Base-by-base conservation (phyloP, 2,888 invertebrate species). In the Tipula confusa region DNA sequence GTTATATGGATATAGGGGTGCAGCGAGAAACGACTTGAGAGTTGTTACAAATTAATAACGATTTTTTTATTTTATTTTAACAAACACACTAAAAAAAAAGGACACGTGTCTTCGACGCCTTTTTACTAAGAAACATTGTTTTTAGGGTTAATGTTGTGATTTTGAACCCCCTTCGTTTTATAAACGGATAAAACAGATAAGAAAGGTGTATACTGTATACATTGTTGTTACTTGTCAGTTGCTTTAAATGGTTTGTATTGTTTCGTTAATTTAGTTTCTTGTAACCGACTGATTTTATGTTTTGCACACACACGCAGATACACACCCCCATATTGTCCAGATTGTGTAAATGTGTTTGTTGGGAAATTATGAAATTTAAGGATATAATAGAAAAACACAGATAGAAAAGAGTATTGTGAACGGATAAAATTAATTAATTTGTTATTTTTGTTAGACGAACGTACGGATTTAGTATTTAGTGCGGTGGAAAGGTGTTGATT, bases 71-170 rank as follows among this genome's bases (percentile, higher is more conserved):
- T 33, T 33, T 33, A 1, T 33, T 15, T 80, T 80, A 80, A 80
- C 79, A 80, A 80, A 80, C 79, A 80, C 13, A 80, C 79, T 5
- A 29, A 80, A 29, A 18, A 48, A 80, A 80, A 80, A 80, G 79
- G 79, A 80, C 79, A 80, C 79, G 79, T 80, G 79, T 28, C 79
- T 13, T 80, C 29, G 29, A 80, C 79, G 79, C 79, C 79, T 80
- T 80, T 29, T 29, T 80, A 28, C 29, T 80, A 80, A 80, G 29
- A 29, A 48, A 48, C 48, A 48, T 4, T 48, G 15, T 48, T 48
- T 48, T 48, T 9, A 48, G 48, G 48, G 48, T 48, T 48, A 48
- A 48, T 48, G 48, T 48, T 48, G 48, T 48, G 48, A 48, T 48
- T 48, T 48, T 18, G 48, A 48, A 48, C 48, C 48, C 38, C 38